These are phyloP conservation scores for Puffinus mauretanicus DNA, from an alignment of 2,113 vertebrate species.

Conservation along the genomic window DNA sequence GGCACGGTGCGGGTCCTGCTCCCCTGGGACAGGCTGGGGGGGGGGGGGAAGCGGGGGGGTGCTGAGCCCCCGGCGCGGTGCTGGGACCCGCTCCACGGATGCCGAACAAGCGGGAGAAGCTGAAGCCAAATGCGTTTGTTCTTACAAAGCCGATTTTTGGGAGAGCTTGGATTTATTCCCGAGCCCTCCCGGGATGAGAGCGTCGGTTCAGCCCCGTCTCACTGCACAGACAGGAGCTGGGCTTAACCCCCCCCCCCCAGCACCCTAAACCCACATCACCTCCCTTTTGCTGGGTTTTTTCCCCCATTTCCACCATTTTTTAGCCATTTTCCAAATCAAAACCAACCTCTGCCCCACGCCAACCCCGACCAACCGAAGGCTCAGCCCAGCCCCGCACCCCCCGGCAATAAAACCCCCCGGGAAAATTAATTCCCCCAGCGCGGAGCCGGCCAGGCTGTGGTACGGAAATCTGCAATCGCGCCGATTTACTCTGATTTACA, in stretches of 20 bases:
- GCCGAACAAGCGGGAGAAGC: accelerated
- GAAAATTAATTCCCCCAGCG: too few species aligned
- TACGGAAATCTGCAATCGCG: background rate
- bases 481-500: background rate
- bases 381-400: background rate
- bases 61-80: accelerated
- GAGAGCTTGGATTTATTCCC: background rate
- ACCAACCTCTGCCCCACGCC: background rate
- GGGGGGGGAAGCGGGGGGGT: background rate
- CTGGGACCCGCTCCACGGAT: accelerated
- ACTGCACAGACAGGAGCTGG: background rate
- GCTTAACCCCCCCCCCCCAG: background rate
- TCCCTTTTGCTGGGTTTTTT: background rate
- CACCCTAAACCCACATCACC: background rate
- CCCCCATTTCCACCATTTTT: background rate
- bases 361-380: background rate
- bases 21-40: accelerated
- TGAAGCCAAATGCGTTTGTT: accelerated
- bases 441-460: background rate
- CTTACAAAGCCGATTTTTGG: accelerated
- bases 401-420: background rate
- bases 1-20: accelerated
- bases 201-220: accelerated
- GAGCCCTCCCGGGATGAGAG: accelerated
- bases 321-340: background rate